Base-by-base conservation (phyloP, 1,140 invertebrate genomes). In the Andrena cerasifolii region DNA sequence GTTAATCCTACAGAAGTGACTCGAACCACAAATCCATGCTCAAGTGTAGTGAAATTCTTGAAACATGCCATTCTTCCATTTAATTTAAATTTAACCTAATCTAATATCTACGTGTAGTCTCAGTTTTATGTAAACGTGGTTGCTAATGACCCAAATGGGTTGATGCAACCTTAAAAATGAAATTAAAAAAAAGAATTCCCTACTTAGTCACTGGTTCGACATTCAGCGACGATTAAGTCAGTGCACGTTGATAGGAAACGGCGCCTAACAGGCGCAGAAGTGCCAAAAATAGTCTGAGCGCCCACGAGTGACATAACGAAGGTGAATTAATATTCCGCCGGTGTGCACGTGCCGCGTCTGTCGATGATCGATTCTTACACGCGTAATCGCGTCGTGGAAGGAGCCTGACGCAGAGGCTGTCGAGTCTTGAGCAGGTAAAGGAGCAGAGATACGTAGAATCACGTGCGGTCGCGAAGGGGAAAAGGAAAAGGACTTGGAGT, bases 401-500 rank as follows among this genome's bases (percentile, higher is more conserved):
- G 49, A 51, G 49, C 24, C n/a, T 24, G n/a, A 10, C n/a, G 18
- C n/a, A 3, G 45, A 49, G n/a, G 45, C 45, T 49, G 16, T 12
- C 3, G 24, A n/a, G n/a, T n/a, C n/a, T n/a, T n/a, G n/a, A n/a
- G n/a, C n/a, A n/a, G n/a, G n/a, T n/a, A n/a, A n/a, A n/a, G n/a
- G n/a, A 40, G 10, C 10, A 10, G 36, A 40, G 10, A 40, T 40
- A 40, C 4, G 36, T 10, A 5, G 3, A 40, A 5, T 40, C 3
- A 10, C 4, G 36, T 5, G 10, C 36, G 3, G 10, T 40, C 10
- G 36, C 10, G 36, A 10, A 18, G 63, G n/a, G 18, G 28, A 43
- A 65, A 45, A 59, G n/a, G 33, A 45, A 78, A 26, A 66, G 33
- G 40, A 65, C n/a, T 16, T 63, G 51, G 33, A 63, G 24, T 45